Evolutionary conservation across 2,888 invertebrate genomes (phyloP).

Genomic region (Euclidia mi): DNA sequence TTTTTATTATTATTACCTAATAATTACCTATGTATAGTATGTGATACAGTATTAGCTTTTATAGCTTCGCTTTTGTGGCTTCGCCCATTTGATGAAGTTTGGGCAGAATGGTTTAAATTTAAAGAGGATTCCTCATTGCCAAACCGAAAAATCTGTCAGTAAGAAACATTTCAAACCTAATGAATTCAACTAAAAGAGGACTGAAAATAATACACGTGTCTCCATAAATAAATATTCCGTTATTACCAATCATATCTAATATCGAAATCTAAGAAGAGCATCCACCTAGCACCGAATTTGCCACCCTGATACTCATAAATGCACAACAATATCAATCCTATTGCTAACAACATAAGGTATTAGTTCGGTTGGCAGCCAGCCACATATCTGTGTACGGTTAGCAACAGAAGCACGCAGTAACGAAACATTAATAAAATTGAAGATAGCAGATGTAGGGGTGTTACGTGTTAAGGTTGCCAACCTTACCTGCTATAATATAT

Average conservation of each 20-base stretch:
- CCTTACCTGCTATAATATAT: too few relatives aligned
- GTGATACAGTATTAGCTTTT: too few relatives aligned
- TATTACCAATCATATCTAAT: conserved; percentile 40
- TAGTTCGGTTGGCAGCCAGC: conserved; percentile 18
- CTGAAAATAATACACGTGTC: not conserved
- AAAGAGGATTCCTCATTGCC: too few relatives aligned
- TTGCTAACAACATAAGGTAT: conserved; percentile 14
- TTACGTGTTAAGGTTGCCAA: too few relatives aligned
- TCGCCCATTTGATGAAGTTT: too few relatives aligned
- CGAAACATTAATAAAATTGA: conserved; percentile 82
- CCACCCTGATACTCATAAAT: conserved; percentile 52
- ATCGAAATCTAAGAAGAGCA: conserved; percentile 62
- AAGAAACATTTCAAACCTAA: too few relatives aligned
- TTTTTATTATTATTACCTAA: too few relatives aligned
- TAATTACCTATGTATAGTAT: too few relatives aligned
- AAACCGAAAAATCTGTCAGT: too few relatives aligned
- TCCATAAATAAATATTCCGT: conserved; percentile 20
- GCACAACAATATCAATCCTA: conserved; percentile 42
- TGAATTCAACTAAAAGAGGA: not conserved
- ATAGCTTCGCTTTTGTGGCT: too few relatives aligned
- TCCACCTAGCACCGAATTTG: conserved; percentile 44
- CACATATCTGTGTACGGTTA: conserved; percentile 57
- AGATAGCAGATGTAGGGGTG: conserved; percentile 63
- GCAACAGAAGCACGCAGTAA: conserved; percentile 71
- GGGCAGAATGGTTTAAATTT: too few relatives aligned